Base-by-base conservation (phyloP, 2,888 invertebrate genomes). In the Zele albiditarsus region DNA sequence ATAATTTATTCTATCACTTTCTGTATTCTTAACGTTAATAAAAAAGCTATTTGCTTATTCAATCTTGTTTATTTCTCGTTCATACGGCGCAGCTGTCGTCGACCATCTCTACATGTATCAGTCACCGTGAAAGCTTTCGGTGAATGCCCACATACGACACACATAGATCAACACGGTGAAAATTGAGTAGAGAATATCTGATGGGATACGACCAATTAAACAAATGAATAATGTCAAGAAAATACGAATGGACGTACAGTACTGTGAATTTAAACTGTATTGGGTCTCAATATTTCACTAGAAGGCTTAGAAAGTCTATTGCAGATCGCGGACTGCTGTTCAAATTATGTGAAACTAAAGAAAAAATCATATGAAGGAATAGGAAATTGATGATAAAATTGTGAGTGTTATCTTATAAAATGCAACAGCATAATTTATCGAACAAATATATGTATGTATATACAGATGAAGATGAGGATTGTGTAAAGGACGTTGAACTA, bases 231-330 rank as follows among this genome's bases (percentile, higher is more conserved):
- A 16, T 23, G 60, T 25, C 16, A 60, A 60, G 23, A 60, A 23
- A 28, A 60, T 25, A 60, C 1, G 16, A 60, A 25, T 60, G 28
- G 1, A 28, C 27, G 12, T 31, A n/a, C 27, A 28, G n/a, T 28
- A 27, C 27, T 53, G 16, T 63, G 31, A 14, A 68, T 53, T 25
- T 49, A 28, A 76, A 73, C 71, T 77, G 73, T 77, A 78, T 77
- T 60, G 75, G 78, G 77, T 78, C 79, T 70, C 77, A 53, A 78
- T 78, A 62, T 53, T 57, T 68, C 68, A 60, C 20, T 63, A 63
- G 33, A 68, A 65, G 70, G 73, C 73, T 68, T 77, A 77, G 78
- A 79, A 79, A 79, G 78, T 78, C 53, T 73, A 71, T 78, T 73
- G 70, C 70, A 25, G 46, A 42, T 20, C 25, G 42, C n/a, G 23